Percentiles rank a stretch among this genome's conserved stretches.
Evolutionary conservation across 2,113 vertebrate species (phyloP).

Genomic region (Hippocampus mohnikei): DNA sequence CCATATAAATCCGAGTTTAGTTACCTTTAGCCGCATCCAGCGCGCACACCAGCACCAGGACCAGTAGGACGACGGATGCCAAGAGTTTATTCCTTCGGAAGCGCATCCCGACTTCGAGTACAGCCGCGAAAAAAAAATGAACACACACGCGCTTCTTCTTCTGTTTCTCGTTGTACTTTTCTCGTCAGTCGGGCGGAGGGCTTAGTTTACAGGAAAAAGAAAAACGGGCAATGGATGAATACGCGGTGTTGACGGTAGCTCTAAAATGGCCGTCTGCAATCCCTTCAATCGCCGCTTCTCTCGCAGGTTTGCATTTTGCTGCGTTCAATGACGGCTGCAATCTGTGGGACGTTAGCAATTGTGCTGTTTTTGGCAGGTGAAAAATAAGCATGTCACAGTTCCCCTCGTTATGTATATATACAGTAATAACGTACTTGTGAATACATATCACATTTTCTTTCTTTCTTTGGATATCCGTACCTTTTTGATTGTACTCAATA

Average conservation of each 20-base stretch:
- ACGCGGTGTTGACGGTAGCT: conserved; percentile 59
- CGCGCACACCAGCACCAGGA: conserved; percentile 74
- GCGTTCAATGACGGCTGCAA: conserved; percentile 44
- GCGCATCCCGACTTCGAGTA: conserved; percentile 71
- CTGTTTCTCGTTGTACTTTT: conserved; percentile 32
- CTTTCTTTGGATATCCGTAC: background rate
- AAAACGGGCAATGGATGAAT: conserved; percentile 63
- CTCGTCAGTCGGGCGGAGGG: conserved; percentile 31
- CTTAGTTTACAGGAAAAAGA: conserved; percentile 42
- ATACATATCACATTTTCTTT: background rate
- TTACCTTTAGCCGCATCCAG: conserved; percentile 78
- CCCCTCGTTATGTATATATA: background rate
- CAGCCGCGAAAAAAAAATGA: conserved; percentile 36
- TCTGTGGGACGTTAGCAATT: background rate
- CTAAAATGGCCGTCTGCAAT: conserved; percentile 78
- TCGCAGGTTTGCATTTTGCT: conserved; percentile 54
- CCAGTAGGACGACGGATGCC: conserved; percentile 71
- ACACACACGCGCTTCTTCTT: conserved; percentile 36
- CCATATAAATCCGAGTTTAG: conserved; percentile 57
- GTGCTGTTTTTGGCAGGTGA: no score
- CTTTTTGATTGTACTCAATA: background rate
- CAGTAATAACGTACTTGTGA: background rate
- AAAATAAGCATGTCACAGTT: background rate
- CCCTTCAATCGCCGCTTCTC: conserved; percentile 61
- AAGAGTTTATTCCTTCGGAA: conserved; percentile 65